These are phyloP conservation scores for Cotesia congregata DNA, from an alignment of 2,888 invertebrate genomes.

Conservation along the genomic window DNA sequence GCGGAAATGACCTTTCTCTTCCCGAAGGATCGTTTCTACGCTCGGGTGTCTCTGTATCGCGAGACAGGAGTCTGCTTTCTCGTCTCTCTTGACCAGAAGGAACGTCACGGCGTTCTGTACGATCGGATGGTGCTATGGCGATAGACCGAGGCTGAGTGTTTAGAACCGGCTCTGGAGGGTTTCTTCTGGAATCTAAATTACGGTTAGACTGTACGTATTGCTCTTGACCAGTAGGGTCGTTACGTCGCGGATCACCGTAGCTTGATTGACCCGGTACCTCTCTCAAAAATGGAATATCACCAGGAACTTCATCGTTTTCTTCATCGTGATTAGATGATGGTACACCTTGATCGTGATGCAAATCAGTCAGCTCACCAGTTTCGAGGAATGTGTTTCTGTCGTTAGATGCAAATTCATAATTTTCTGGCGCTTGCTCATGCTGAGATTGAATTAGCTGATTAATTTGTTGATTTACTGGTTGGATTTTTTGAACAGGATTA, in stretches of 20 bases:
- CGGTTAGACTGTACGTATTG: constrained; percentile 56
- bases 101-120: constrained; percentile 59
- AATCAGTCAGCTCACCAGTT: constrained; percentile 68
- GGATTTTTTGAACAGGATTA: background rate
- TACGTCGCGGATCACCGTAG: constrained; percentile 63
- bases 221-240: constrained; percentile 68
- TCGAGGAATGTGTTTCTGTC: constrained; percentile 69
- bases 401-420: constrained; percentile 68
- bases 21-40: constrained; percentile 67
- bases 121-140: constrained; percentile 43
- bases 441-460: constrained; percentile 32
- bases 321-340: constrained; percentile 66
- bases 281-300: constrained; percentile 66
- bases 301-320: constrained; percentile 68
- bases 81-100: constrained; percentile 60
- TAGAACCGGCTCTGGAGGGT: constrained; percentile 65
- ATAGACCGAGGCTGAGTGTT: constrained; percentile 51
- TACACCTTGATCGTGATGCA: constrained; percentile 65
- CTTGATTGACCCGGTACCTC: constrained; percentile 69
- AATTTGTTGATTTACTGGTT: background rate
- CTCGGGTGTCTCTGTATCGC: constrained; percentile 55
- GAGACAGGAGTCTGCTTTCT: constrained; percentile 44
- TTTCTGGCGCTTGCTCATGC: constrained; percentile 57
- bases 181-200: constrained; percentile 62
- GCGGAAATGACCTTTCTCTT: constrained; percentile 63